Evolutionary conservation across 2,113 vertebrate genomes (phyloP), one percentile per base, ranked within the genome.

Genomic region (Xiphophorus couchianus): DNA sequence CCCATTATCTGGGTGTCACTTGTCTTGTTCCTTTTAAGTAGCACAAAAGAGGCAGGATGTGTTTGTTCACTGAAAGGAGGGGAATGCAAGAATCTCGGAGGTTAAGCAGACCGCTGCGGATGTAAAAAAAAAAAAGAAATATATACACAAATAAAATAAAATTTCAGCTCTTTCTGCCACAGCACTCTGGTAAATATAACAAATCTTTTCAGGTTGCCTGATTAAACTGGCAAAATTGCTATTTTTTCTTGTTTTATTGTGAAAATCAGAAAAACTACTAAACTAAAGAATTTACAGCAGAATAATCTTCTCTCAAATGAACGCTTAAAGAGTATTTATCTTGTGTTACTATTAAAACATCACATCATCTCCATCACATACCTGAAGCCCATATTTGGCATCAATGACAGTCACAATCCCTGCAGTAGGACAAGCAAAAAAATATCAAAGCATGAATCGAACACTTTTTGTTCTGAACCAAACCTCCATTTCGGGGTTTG

Each of bases 371-470:
- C 42, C 9, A n/a, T 62, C 30, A 84, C 88, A 92, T 95, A 98
- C 97, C 94, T 96, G 94, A 71, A 97, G 80, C 86, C 96, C 97
- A 86, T 97, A 95, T 82, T 98, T 99, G 78, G 97, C 96, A 77
- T 99, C 97, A 63, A 99, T 95, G 81, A 99, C 95, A 28, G 97
- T 96, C 79, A 98, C 80, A 65, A 99, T 97, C 82, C 98, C 98
- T 99, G 25, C 8, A 64, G 31, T 1, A 29, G 2, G 15, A 77
- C 13, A 42, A 77, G 67, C 10, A 85, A 61, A 74, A 71, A 74
- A 66, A 3, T 63, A 37, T 37, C 35, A 37, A 37, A n/a, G 28
- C 29, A 69, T 62, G 73, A 39, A 28, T 58, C 63, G 17, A 58
- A 22, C 37, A 37, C 25, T 30, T 44, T 28, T 35, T 62, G 51